Percentiles rank a stretch among this genome's conserved stretches.
Evolutionary conservation across 2,113 vertebrate genomes (phyloP).

Genomic region (Polyodon spathula): DNA sequence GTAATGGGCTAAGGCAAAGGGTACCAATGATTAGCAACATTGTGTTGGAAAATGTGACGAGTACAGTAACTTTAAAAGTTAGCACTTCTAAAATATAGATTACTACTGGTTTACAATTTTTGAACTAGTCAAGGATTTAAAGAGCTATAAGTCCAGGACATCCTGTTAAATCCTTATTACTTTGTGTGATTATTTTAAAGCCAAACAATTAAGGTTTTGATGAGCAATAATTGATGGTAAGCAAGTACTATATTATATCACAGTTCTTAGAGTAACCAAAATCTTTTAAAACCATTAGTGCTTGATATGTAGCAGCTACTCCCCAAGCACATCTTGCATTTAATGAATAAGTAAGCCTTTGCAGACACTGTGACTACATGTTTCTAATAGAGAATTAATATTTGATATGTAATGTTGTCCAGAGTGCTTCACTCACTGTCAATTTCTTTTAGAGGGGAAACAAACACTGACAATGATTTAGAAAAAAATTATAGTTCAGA

Average conservation of each 20-base stretch:
- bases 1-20: too few species aligned
- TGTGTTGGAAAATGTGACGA: too few species aligned
- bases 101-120: too few species aligned
- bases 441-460: constrained; percentile 26
- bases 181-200: constrained; percentile 7
- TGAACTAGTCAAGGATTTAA: too few species aligned
- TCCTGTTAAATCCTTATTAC: too few species aligned
- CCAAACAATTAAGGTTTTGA: too few species aligned
- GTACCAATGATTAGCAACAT: too few species aligned
- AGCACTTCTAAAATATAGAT: too few species aligned
- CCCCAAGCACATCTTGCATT: constrained; percentile 27
- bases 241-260: constrained; percentile 12
- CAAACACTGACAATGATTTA: constrained; percentile 3
- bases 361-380: constrained; percentile 40
- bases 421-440: constrained; percentile 33
- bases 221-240: too few species aligned
- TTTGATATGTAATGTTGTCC: constrained; percentile 39
- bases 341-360: constrained; percentile 45
- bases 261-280: constrained; percentile 3
- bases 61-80: too few species aligned
- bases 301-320: constrained; percentile 14
- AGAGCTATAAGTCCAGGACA: too few species aligned
- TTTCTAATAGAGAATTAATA: constrained; percentile 44
- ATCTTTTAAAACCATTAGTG: constrained; percentile 11
- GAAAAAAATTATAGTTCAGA: constrained; percentile 3